Base-by-base conservation (phyloP, 2,888 invertebrate species). In the Cabera pusaria region DNA sequence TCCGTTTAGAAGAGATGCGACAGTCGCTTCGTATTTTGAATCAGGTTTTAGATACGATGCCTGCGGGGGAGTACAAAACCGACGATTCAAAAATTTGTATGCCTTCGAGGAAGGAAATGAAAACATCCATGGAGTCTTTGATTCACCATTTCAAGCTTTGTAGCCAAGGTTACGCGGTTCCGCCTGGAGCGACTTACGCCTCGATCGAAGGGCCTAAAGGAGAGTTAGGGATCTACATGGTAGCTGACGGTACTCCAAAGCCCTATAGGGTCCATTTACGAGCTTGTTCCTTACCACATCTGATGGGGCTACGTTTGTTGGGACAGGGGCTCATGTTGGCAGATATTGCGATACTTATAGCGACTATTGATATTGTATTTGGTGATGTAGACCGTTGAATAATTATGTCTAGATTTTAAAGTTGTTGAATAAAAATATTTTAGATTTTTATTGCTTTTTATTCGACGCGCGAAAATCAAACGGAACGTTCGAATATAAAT, bases 81-180 rank as follows among this genome's bases (percentile, higher is more conserved):
- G 97, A 97, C 64, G 96, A 97, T 76, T 90, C 92, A 27, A 97
- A 97, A 82, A 81, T 96, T 17, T 75, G 87, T 6, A 92, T 96
- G 2, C 97, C 97, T 1, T 90, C 80, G 18, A 89, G 96, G 48
- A 81, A 77, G 1, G 94, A 95, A 80, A 97, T 97, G 97, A 97
- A 97, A 86, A 92, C 91, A 2, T 91, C 91, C 3, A 97, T 97
- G 97, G 97, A 97, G 74, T 92, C 95, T 0, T 79, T 97, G 23
- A 97, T 97, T 60, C 96, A 97, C 74, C 97, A 97, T 69, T 97
- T 97, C 75, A 97, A 97, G 72, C 87, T 95, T 42, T 97, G 93
- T 70, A 91, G 93, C 1, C 93, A 95, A 75, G 97, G 97, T 0
- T 95, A 93, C 71, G 88, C 90, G 12, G 96, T 97, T 9, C 97